These are phyloP conservation scores for Monopterus albus DNA, from an alignment of 2,113 vertebrate genomes.

Conservation along the genomic window DNA sequence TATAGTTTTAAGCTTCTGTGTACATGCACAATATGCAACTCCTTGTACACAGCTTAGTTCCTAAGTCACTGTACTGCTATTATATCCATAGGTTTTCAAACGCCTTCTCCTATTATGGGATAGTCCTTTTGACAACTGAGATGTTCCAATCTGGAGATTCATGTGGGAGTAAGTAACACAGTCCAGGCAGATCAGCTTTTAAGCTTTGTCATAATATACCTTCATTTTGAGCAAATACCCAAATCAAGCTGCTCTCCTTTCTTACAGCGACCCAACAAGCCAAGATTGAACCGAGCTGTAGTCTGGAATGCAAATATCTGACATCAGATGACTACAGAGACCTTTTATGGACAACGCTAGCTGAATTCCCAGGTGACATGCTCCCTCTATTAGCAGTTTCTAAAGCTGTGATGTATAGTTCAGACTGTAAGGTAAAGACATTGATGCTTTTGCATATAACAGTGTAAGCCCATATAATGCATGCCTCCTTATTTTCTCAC, in stretches of 20 bases:
- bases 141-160: slow-evolving; percentile 89
- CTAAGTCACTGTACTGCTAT: slow-evolving; percentile 8
- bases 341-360: slow-evolving; percentile 93
- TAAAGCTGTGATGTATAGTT: background rate
- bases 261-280: slow-evolving; percentile 82
- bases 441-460: background rate
- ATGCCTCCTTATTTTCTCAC: background rate
- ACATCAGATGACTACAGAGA: slow-evolving; percentile 91
- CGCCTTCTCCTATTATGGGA: slow-evolving; percentile 92
- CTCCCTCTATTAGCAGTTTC: background rate
- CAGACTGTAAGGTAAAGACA: background rate
- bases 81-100: slow-evolving; percentile 88
- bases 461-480: background rate
- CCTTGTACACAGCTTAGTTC: background rate
- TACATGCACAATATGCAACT: background rate
- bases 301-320: slow-evolving; percentile 89
- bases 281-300: slow-evolving; percentile 86
- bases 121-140: slow-evolving; percentile 92
- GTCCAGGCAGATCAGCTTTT: background rate
- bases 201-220: background rate
- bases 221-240: background rate
- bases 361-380: slow-evolving; percentile 91
- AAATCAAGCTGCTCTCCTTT: background rate
- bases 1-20: background rate
- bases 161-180: slow-evolving; percentile 85